A percentile compares a stretch with the other conserved stretches of the same genome.
Conservation (phyloP, 2,113 vertebrate genomes). For the Labeo catla region DNA sequence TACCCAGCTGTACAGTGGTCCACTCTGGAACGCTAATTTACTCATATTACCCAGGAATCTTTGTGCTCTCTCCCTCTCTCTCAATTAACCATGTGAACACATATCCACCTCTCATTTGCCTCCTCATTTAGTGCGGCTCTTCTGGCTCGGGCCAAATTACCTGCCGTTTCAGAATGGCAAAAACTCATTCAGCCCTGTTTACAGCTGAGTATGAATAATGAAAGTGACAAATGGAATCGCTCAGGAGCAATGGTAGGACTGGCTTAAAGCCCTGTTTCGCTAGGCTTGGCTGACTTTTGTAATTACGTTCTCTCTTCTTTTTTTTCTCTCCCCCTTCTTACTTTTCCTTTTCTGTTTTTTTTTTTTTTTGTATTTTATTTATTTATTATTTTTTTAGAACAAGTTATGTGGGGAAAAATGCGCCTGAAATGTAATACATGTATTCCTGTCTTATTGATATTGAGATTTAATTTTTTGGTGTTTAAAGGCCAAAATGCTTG, state of each 20-base stretch:
- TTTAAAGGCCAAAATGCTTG: constrained; percentile 19
- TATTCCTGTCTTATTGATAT: neutral
- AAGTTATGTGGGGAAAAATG: constrained; percentile 35
- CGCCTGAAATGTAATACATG: constrained; percentile 26
- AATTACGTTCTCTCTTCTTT: constrained; percentile 73
- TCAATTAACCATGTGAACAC: constrained; percentile 59
- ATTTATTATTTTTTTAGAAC: constrained; percentile 32
- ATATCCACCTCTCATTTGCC: constrained; percentile 54
- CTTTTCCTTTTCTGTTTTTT: neutral
- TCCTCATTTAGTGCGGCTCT: constrained; percentile 46
- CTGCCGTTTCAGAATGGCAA: constrained; percentile 66
- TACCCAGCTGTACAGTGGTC: constrained; percentile 26
- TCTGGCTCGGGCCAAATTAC: constrained; percentile 53
- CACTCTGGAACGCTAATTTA: constrained; percentile 34
- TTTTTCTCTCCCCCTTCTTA: neutral
- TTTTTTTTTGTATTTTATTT: neutral
- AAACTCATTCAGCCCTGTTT: constrained; percentile 73
- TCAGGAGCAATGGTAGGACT: constrained; percentile 70
- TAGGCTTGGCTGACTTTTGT: constrained; percentile 79
- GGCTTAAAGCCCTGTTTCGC: constrained; percentile 76
- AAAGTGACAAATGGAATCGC: constrained; percentile 75
- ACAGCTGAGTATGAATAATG: constrained; percentile 76
- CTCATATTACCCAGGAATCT: constrained; percentile 33
- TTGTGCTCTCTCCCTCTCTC: constrained; percentile 41
- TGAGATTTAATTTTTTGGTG: neutral